Evolutionary conservation across 64 coral and sea anemone genomes (phyloP).

Genomic region (Astreopora myriophthalma): DNA sequence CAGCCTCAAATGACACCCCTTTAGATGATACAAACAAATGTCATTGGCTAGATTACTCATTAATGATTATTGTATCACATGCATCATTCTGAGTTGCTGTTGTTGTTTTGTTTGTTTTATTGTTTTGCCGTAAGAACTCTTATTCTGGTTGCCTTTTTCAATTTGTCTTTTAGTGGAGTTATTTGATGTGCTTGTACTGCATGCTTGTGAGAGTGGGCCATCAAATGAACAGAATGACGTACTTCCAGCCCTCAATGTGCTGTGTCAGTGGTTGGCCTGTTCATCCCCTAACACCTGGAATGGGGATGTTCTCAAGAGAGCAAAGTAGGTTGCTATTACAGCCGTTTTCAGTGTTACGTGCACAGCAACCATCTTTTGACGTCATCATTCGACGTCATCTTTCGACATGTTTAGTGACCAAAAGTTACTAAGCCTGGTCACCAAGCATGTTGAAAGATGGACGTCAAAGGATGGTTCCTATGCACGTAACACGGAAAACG

Average conservation of each 20-base stretch:
- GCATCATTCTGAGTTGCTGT: background rate
- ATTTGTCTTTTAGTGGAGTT: conserved; percentile 68
- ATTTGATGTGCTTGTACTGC: conserved; percentile 51
- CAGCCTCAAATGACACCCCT: no score
- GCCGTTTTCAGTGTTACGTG: no score
- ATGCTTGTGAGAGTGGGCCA: conserved; percentile 32
- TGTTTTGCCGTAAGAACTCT: background rate
- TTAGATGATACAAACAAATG: no score
- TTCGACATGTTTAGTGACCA: no score
- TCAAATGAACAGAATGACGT: conserved; percentile 30
- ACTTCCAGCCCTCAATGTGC: conserved; percentile 62
- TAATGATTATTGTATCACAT: no score
- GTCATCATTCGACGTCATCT: no score
- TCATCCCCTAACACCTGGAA: conserved; percentile 65
- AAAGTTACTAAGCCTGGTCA: no score
- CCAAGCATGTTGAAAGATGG: no score
- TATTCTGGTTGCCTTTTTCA: background rate
- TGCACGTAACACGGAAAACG: no score
- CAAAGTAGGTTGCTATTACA: conserved; percentile 43
- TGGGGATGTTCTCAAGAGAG: conserved; percentile 68
- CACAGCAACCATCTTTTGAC: no score
- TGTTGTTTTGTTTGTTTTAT: background rate
- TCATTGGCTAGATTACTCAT: no score
- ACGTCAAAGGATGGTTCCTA: no score
- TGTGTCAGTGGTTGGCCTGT: conserved; percentile 86